Conservation (phyloP, 1,140 invertebrate species). For the Cecropterus lyciades region DNA sequence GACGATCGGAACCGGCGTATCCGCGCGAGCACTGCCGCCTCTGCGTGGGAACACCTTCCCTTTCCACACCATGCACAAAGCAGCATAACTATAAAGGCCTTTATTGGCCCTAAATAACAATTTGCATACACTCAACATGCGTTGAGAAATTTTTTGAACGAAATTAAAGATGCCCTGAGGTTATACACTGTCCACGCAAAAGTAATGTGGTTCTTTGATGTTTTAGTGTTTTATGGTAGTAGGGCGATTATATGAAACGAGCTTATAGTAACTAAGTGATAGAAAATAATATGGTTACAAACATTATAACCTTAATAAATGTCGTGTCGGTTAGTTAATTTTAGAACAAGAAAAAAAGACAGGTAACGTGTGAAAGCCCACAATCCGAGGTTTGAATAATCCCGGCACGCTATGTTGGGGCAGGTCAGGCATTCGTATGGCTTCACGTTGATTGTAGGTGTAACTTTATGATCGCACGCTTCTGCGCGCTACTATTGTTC, state of each 20-base stretch:
- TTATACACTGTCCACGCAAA: too few species aligned
- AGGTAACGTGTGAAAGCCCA: conserved; percentile 45
- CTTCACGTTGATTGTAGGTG: conserved; percentile 63
- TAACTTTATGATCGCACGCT: conserved; percentile 75
- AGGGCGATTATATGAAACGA: too few species aligned
- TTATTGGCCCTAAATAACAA: conserved; percentile 10
- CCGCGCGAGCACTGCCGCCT: conserved; percentile 46
- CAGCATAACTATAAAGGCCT: conserved; percentile 8
- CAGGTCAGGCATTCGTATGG: conserved; percentile 64
- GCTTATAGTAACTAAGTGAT: too few species aligned
- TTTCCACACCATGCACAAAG: conserved; percentile 42
- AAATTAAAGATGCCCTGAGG: not conserved
- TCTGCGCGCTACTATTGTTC: conserved; percentile 74
- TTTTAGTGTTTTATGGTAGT: too few species aligned
- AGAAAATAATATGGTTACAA: too few species aligned
- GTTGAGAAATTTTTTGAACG: not conserved
- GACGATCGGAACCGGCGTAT: conserved; percentile 70
- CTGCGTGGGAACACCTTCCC: conserved; percentile 67
- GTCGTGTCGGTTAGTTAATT: not conserved
- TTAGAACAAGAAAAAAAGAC: conserved; percentile 27
- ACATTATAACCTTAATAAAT: too few species aligned
- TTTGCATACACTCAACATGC: conserved; percentile 5
- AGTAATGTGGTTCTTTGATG: too few species aligned
- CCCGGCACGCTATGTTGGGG: conserved; percentile 52
- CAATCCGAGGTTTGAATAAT: conserved; percentile 31